Evolutionary conservation across 2,113 vertebrate genomes (phyloP).

Genomic region (Illadopsis cleaveri): DNA sequence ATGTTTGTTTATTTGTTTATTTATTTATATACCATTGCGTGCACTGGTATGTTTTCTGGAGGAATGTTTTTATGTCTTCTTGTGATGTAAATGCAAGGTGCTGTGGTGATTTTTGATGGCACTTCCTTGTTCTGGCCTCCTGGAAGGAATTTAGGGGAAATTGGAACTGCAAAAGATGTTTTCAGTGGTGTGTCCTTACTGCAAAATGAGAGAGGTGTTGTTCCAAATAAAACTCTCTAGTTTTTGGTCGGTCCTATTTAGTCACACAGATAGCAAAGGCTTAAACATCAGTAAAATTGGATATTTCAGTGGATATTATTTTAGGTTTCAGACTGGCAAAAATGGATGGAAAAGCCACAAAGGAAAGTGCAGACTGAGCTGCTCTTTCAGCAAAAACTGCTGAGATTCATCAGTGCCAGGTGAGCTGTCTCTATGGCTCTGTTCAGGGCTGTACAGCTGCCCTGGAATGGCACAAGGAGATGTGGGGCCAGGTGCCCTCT

Average conservation of each 20-base stretch:
- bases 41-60: background rate
- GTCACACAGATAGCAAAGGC: background rate
- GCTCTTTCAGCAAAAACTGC: background rate
- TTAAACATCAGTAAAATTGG: background rate
- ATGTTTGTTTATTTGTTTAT: background rate
- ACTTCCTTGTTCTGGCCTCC: background rate
- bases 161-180: background rate
- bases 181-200: background rate
- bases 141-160: background rate
- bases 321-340: background rate
- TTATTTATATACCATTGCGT: background rate
- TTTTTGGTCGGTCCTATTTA: background rate
- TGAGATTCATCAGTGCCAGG: background rate
- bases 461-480: background rate
- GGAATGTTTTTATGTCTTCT: background rate
- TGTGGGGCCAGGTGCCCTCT: rapidly evolving
- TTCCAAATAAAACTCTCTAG: background rate
- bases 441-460: background rate
- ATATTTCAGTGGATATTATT: background rate
- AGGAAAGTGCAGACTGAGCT: background rate
- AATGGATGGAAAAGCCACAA: background rate
- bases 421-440: background rate
- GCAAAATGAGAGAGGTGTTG: background rate
- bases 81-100: background rate
- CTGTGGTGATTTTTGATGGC: background rate